These are phyloP conservation scores for Frieseomelitta varia DNA, from an alignment of 1,140 invertebrate genomes.

Conservation along the genomic window DNA sequence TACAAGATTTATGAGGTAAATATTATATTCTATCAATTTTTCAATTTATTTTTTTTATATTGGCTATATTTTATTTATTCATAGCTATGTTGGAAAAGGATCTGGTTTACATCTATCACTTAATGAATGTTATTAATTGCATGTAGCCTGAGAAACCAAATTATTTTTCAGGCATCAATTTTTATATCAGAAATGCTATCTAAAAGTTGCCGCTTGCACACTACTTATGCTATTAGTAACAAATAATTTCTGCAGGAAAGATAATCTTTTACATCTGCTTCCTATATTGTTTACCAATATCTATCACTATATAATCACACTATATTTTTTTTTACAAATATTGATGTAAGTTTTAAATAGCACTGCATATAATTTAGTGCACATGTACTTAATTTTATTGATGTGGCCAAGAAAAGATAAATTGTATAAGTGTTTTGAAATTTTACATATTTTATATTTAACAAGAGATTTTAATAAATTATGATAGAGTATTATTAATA, in stretches of 20 bases:
- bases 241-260: constrained; percentile 24
- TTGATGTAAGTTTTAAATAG: not conserved
- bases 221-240: constrained; percentile 41
- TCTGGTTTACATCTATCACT: constrained; percentile 42
- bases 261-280: constrained; percentile 23
- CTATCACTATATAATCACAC: not conserved
- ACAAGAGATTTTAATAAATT: not conserved
- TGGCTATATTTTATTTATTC: not conserved
- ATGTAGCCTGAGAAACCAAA: constrained; percentile 48
- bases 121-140: constrained; percentile 60
- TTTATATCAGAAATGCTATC: constrained; percentile 25
- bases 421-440: not conserved
- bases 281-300: constrained; percentile 7
- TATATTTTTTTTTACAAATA: not conserved
- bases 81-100: constrained; percentile 29
- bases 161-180: constrained; percentile 40
- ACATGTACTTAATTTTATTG: constrained; percentile 7
- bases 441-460: not conserved
- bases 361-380: constrained; percentile 8
- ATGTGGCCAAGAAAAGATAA: not conserved
- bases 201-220: constrained; percentile 50
- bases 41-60: constrained; percentile 17
- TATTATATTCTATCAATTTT: constrained; percentile 15
- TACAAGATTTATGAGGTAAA: constrained; percentile 11
- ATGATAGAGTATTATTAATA: not conserved